Base-by-base conservation (phyloP, 2,888 invertebrate genomes). In the Drosophila fulvimacula region DNA sequence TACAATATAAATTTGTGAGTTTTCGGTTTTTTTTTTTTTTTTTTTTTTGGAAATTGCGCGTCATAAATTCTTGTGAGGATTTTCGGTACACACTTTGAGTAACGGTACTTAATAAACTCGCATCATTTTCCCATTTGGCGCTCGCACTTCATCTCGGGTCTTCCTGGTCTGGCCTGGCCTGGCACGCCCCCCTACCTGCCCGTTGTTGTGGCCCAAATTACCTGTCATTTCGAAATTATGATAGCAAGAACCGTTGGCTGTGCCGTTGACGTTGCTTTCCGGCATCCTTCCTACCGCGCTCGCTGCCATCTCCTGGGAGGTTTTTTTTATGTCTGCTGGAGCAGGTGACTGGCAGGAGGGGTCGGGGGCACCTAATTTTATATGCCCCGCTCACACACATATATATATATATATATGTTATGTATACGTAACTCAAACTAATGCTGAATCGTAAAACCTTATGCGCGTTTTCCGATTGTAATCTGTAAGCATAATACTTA, bases 31-130 rank as follows among this genome's bases (percentile, higher is more conserved):
- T 21, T 32, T 34, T 34, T 11, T 32, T 21, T 51, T 27, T 17
- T 19, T 34, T 51, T 68, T 67, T 39, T 58, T 69, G 63, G 63
- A 73, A 80, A 88, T 71, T 67, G 79, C 71, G 86, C 71, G 69
- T 70, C 83, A 86, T 83, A 83, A 83, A 83, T 83, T 82, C 67
- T 73, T 81, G 66, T 66, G 72, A 64, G 88, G 88, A 88, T 88
- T 83, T 65, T 42, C 48, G 56, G 68, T 77, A 71, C 80, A 69
- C 80, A 56, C 69, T 77, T 75, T 85, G 86, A 83, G 83, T 88
- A 88, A 88, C 88, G 83, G 79, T 86, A 82, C 88, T 83, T 83
- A 83, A 83, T 83, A 83, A 83, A 86, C 88, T 88, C 86, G 88
- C 83, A 83, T 83, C 83, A 83, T 83, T 83, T 83, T 83, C 83